Conservation (phyloP, 92 coral and sea anemone genomes). For the Virgularia gustaviana region DNA sequence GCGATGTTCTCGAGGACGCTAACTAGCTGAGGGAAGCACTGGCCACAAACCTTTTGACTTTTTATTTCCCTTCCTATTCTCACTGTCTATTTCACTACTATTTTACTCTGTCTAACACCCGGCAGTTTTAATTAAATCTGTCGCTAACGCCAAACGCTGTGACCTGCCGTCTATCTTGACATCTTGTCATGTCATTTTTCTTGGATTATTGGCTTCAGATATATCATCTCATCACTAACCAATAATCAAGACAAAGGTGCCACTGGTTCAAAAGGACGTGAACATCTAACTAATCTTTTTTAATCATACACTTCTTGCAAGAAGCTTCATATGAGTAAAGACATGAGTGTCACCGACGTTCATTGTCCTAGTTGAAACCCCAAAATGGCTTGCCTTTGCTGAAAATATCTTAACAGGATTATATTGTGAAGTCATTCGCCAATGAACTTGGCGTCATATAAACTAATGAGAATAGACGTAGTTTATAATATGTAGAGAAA, state of each 20-base stretch:
- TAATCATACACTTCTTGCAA: slow-evolving; percentile 53
- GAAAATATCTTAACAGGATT: neutral
- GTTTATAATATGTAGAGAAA: too few relatives aligned
- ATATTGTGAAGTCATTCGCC: slow-evolving; percentile 23
- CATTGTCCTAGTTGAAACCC: neutral
- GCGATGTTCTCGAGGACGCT: too few relatives aligned
- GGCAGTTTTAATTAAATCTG: too few relatives aligned
- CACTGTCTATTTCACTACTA: too few relatives aligned
- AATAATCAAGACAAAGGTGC: neutral
- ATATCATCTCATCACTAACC: neutral
- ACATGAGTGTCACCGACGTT: slow-evolving; percentile 53
- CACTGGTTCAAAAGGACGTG: neutral
- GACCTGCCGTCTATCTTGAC: neutral
- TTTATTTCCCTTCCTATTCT: too few relatives aligned
- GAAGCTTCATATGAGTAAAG: slow-evolving; percentile 85
- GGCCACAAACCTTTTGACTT: too few relatives aligned
- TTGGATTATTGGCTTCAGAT: neutral
- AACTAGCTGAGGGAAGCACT: too few relatives aligned
- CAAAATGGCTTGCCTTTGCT: neutral
- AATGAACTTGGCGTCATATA: slow-evolving; percentile 45
- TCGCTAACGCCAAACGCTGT: neutral
- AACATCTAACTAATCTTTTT: slow-evolving; percentile 16
- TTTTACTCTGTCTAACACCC: too few relatives aligned
- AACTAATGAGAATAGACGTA: slow-evolving; percentile 46
- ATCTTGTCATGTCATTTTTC: neutral